Evolutionary conservation across 2,113 vertebrate species (phyloP).

Genomic region (Rutilus rutilus): DNA sequence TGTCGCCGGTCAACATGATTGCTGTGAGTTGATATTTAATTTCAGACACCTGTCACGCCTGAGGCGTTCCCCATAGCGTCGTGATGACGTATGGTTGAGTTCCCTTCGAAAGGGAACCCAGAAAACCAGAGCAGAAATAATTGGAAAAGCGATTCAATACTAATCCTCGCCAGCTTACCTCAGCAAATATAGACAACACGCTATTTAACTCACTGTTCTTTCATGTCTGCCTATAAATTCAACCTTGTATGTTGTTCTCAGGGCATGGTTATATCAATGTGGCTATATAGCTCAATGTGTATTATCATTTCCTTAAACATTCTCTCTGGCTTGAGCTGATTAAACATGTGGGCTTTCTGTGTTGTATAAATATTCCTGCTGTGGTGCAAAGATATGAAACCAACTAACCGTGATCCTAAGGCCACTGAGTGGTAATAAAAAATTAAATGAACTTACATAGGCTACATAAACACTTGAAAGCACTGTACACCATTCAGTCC

Average conservation of each 20-base stretch:
- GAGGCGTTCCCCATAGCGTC: no score
- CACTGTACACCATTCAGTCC: neutral
- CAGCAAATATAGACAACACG: neutral
- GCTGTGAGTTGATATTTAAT: no score
- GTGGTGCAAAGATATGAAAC: constrained; percentile 11
- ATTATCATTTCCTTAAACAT: neutral
- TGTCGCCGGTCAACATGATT: no score
- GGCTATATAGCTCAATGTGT: no score
- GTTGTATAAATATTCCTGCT: neutral
- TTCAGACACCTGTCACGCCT: no score
- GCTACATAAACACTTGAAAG: neutral
- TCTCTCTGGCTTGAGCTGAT: neutral
- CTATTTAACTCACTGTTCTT: neutral
- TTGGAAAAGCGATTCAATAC: neutral
- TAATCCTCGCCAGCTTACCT: neutral
- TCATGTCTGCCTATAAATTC: neutral
- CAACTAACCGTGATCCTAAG: neutral
- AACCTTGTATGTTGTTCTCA: neutral
- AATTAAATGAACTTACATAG: neutral
- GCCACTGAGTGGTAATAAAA: neutral
- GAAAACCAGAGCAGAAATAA: neutral
- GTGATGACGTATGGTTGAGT: no score
- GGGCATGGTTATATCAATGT: no score
- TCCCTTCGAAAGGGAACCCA: no score
- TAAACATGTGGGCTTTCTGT: neutral